Conservation (phyloP, 2,797 vertebrate genomes). For the Buphagus erythrorhynchus region DNA sequence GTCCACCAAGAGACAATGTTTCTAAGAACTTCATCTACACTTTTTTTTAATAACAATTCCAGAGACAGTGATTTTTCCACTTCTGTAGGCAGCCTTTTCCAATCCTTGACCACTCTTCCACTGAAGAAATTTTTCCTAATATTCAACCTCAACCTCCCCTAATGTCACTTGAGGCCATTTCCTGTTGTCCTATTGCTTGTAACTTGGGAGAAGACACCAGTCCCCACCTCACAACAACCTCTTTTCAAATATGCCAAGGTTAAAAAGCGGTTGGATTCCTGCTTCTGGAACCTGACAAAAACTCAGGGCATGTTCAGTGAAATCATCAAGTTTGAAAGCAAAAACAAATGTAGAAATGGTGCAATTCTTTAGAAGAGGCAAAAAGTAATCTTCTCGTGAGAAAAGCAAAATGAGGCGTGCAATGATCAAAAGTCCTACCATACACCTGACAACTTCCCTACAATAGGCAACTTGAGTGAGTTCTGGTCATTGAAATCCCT, state of each 20-base stretch:
- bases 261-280: not conserved
- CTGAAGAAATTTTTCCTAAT: not conserved
- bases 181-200: not conserved
- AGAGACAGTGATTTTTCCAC: fast-evolving
- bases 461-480: not conserved
- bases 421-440: not conserved
- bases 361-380: not conserved
- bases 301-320: not conserved
- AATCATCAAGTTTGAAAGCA: not conserved
- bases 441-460: not conserved
- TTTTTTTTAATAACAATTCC: not conserved
- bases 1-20: fast-evolving
- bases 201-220: not conserved
- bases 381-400: not conserved
- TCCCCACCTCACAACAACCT: fast-evolving
- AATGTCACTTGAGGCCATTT: not conserved
- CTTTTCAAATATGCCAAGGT: not conserved
- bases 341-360: not conserved
- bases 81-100: not conserved
- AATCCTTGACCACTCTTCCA: not conserved
- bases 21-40: not conserved
- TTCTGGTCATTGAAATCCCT: not conserved
- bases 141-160: not conserved
- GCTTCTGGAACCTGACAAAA: not conserved
- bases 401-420: not conserved